A percentile compares a stretch with the other conserved stretches of the same genome.
phyloP scores from a whole-genome alignment of 2,888 invertebrate species.

The Allygus modestus region DNA sequence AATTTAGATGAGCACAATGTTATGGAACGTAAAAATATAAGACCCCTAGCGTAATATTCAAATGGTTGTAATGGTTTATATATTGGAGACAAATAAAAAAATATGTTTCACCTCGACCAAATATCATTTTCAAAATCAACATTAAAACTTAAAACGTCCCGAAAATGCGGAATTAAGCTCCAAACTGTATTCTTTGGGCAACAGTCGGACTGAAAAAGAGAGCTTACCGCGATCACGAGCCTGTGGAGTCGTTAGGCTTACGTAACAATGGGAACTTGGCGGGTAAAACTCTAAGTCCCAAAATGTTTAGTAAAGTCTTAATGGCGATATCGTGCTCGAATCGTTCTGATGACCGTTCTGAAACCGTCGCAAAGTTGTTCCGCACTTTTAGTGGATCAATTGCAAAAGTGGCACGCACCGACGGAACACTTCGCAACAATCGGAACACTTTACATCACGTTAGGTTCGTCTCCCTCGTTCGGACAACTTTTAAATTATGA shows the following conservation, averaged over 20 bases:
- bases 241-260: not conserved
- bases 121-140: no score
- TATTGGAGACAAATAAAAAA: no score
- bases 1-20: no score
- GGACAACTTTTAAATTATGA: not conserved
- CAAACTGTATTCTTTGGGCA: not conserved
- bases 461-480: not conserved
- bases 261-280: constrained; percentile 28
- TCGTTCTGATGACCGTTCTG: no score
- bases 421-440: not conserved
- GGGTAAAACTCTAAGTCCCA: constrained; percentile 18
- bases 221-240: not conserved
- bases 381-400: constrained; percentile 38
- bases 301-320: constrained; percentile 49
- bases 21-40: no score
- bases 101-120: no score
- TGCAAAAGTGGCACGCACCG: constrained; percentile 28
- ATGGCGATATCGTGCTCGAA: constrained; percentile 36
- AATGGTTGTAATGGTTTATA: no score
- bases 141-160: not conserved
- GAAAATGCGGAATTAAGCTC: not conserved
- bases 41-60: no score
- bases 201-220: constrained; percentile 13
- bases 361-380: constrained; percentile 33
- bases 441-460: constrained; percentile 6